phyloP scores from a whole-genome alignment of 1,140 invertebrate species.

The Zeugodacus cucurbitae region DNA sequence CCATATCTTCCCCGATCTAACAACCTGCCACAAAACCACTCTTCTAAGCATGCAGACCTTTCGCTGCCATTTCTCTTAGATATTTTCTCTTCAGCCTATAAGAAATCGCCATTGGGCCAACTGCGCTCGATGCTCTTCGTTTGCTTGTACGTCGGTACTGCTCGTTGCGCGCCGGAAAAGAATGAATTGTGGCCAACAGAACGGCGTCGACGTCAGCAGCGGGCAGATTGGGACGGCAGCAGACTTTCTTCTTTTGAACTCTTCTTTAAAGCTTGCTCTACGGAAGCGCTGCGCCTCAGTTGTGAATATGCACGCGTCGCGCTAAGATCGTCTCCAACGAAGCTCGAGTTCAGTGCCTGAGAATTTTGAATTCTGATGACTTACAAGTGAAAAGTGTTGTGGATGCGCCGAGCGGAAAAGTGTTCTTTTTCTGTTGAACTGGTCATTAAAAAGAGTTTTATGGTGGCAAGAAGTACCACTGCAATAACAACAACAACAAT shows the following conservation, averaged over 20 bases:
- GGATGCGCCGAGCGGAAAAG: not conserved
- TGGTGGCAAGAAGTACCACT: not conserved
- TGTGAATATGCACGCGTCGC: slow-evolving; percentile 29
- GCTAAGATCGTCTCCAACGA: slow-evolving; percentile 3
- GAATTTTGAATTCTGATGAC: not conserved
- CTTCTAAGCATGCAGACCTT: not conserved
- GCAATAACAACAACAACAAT: not conserved
- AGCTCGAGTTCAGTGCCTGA: not conserved
- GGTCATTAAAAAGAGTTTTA: slow-evolving; percentile 7
- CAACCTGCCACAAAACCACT: not conserved
- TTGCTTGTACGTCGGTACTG: not conserved
- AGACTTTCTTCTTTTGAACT: slow-evolving; percentile 35
- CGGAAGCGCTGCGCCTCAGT: not conserved
- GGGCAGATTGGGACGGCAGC: not conserved
- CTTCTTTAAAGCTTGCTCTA: slow-evolving; percentile 20
- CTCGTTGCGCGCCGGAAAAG: not conserved
- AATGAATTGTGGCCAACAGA: slow-evolving; percentile 15
- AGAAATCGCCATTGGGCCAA: not conserved
- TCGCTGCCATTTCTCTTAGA: not conserved
- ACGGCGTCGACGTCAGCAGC: not conserved
- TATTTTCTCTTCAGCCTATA: not conserved
- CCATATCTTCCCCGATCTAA: no score
- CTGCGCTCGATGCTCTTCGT: not conserved
- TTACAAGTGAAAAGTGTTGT: not conserved
- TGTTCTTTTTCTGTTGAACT: not conserved